phyloP scores from a whole-genome alignment of 1,140 invertebrate species.

The Atta texana region DNA sequence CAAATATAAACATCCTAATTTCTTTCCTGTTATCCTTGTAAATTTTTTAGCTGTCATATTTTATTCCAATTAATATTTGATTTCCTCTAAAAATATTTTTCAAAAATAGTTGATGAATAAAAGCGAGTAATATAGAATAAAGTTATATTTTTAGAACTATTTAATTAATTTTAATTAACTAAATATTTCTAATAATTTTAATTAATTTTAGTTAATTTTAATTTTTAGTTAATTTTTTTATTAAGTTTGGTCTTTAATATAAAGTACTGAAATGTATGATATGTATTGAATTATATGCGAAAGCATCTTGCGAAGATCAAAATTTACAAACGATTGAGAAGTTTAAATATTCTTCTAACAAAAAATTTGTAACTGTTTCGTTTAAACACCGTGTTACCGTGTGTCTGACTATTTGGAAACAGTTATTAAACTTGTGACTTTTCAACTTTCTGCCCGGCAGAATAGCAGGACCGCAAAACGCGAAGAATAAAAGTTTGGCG shows the following conservation, averaged over 20 bases:
- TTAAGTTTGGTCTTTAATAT: background rate
- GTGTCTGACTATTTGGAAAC: background rate
- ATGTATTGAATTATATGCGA: background rate
- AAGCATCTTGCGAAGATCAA: background rate
- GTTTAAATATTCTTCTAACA: background rate
- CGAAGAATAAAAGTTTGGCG: conserved; percentile 18
- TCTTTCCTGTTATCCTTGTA: too few relatives aligned
- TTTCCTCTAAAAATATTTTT: background rate
- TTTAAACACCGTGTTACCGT: background rate
- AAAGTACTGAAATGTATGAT: background rate
- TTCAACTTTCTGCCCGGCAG: conserved; percentile 6
- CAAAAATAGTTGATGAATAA: background rate
- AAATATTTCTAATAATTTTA: too few relatives aligned
- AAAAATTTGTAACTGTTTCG: background rate
- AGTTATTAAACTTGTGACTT: conserved; percentile 29
- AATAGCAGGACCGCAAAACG: conserved; percentile 4
- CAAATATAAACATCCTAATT: background rate
- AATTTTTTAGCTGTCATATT: background rate
- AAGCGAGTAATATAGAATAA: background rate
- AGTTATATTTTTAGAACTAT: background rate
- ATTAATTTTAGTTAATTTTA: too few relatives aligned
- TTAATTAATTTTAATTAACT: too few relatives aligned
- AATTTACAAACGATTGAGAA: background rate
- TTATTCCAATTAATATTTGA: background rate
- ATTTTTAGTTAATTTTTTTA: background rate